phyloP scores from a whole-genome alignment of 1,140 invertebrate genomes.

The Oreohelix idahoensis region DNA sequence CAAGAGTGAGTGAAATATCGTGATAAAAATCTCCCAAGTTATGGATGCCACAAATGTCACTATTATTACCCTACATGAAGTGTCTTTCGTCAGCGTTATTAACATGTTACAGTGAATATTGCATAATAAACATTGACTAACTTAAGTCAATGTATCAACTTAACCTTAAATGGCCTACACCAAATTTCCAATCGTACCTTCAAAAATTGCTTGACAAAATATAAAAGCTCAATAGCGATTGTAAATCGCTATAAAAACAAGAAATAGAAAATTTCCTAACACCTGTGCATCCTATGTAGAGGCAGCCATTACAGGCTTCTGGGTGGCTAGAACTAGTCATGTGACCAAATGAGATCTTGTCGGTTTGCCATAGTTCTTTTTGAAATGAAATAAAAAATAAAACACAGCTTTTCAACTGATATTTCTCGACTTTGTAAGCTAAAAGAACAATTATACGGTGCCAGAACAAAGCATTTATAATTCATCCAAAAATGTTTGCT shows the following conservation, averaged over 20 bases:
- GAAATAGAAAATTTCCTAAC: constrained; percentile 23
- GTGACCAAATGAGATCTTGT: constrained; percentile 74
- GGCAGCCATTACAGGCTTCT: constrained; percentile 62
- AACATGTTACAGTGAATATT: no score
- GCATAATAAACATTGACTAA: neutral
- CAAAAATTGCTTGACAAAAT: neutral
- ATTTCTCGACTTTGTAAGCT: no score
- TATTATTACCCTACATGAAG: no score
- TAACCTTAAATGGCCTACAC: neutral
- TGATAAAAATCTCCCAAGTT: no score
- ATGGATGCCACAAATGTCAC: no score
- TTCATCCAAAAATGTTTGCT: no score
- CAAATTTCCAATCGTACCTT: constrained; percentile 14
- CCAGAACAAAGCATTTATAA: no score
- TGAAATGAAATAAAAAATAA: constrained; percentile 80
- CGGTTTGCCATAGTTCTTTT: constrained; percentile 87
- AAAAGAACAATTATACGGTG: no score
- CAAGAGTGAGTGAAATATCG: no score
- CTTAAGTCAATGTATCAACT: neutral
- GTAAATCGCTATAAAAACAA: constrained; percentile 5
- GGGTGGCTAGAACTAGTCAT: constrained; percentile 57
- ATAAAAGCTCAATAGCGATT: constrained; percentile 3
- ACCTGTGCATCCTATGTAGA: constrained; percentile 46
- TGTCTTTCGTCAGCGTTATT: no score
- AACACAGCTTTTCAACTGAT: no score